Base-by-base conservation (phyloP, 2,888 invertebrate genomes). In the Ennomos erosarius region DNA sequence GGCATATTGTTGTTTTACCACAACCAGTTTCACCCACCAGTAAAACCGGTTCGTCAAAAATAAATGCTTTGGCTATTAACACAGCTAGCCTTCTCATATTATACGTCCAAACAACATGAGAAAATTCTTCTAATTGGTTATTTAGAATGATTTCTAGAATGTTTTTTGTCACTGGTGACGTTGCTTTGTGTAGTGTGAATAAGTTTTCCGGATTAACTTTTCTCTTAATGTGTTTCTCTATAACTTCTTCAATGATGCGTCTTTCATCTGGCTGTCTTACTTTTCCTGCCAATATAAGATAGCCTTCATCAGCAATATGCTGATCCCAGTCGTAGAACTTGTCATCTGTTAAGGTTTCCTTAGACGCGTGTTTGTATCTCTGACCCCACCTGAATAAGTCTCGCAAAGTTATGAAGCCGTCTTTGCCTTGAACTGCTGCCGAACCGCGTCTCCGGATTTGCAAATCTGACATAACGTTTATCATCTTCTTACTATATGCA, bases 311-410 rank as follows among this genome's bases (percentile, higher is more conserved):
- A 0, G 98, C 98, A 46, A 99, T 94, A 86, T 98, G 98, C 80
- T 99, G 98, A 83, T 98, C 97, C 99, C 99, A 99, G 85, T 99
- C 98, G 76, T 98, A 98, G 69, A 96, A 95, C 39, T 93, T 92
- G 0, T 90, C 85, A 8, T 90, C 85, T 8, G 94, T 88, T 5
- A 94, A 82, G 4, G 90, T 85, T 67, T 94, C 94, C 73, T 90
- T 88, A 10, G 93, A 90, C 3, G 97, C 96, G 33, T 95, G 92
- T 59, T 96, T 95, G 84, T 99, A 99, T 13, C 99, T 93, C 82
- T 99, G 97, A 1, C 97, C 99, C 99, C 99, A 99, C 55, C 99
- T 94, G 81, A 99, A 99, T 16, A 99, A 92, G 88, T 99, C 99
- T 76, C 99, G 93, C 40, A 99, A 87, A 0, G 99, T 99, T 68